Percentiles rank a stretch among this genome's conserved stretches.
Conservation (phyloP, 2,797 vertebrate genomes). For the Schizopygopsis malacanthus region DNA sequence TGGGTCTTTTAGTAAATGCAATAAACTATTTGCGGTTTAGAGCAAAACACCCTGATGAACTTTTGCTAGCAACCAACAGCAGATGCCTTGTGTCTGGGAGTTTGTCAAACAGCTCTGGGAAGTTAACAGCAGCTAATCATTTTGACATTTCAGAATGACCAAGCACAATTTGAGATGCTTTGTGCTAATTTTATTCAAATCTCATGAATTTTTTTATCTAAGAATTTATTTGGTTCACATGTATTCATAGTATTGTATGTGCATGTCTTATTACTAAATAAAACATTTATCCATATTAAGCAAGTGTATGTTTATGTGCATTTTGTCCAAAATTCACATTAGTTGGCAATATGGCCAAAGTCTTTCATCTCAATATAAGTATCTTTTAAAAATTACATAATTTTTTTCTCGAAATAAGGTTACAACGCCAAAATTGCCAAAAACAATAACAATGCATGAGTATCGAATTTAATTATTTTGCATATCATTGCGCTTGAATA, state of each 20-base stretch:
- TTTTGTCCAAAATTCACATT: not conserved
- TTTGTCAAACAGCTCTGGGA: not conserved
- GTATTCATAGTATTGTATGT: not conserved
- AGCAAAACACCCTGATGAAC: not conserved
- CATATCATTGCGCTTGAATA: not conserved
- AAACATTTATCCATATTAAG: not conserved
- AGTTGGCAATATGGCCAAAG: not conserved
- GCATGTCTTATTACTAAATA: not conserved
- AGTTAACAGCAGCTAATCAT: not conserved
- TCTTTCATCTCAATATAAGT: not conserved
- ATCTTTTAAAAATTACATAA: not conserved
- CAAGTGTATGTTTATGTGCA: not conserved
- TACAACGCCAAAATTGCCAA: not conserved
- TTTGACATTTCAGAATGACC: not conserved
- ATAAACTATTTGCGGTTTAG: not conserved
- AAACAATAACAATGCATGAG: not conserved
- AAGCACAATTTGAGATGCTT: not conserved
- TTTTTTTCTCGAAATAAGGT: not conserved
- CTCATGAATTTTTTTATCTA: not conserved
- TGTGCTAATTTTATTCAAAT: not conserved
- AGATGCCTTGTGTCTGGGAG: not conserved
- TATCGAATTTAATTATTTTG: not conserved
- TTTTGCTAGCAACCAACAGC: not conserved
- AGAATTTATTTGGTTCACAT: not conserved
- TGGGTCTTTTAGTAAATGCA: not conserved